Conservation (phyloP, 2,888 invertebrate genomes). For the Phrixothrix hirtus region DNA sequence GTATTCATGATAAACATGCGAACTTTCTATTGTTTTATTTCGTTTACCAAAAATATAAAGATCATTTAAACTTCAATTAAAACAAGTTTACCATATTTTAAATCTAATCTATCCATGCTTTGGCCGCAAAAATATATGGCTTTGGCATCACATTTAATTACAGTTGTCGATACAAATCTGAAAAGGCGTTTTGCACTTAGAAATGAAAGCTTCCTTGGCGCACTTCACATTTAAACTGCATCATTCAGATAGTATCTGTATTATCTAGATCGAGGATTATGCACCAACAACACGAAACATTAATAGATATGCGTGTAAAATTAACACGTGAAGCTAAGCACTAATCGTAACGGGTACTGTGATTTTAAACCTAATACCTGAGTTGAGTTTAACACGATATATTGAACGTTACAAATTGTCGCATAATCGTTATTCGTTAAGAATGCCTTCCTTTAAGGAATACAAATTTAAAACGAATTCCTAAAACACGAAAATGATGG, state of each 20-base stretch:
- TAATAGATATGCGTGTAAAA: slow-evolving; percentile 30
- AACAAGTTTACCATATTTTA: too few species aligned
- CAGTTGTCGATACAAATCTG: slow-evolving; percentile 7
- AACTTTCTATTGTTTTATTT: slow-evolving; percentile 3
- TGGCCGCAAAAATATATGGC: not conserved
- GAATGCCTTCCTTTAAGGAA: too few species aligned
- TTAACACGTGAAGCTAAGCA: slow-evolving; percentile 28
- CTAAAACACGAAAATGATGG: too few species aligned
- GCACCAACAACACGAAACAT: slow-evolving; percentile 26
- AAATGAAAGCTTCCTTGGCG: slow-evolving; percentile 13
- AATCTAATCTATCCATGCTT: not conserved
- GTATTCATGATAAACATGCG: slow-evolving; percentile 11
- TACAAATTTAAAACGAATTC: too few species aligned
- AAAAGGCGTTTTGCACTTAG: not conserved
- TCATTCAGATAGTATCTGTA: slow-evolving; percentile 12
- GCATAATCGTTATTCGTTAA: slow-evolving; percentile 13
- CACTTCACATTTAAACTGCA: slow-evolving; percentile 15
- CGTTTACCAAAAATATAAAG: not conserved
- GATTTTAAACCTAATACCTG: slow-evolving; percentile 18
- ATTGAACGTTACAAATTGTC: slow-evolving; percentile 27
- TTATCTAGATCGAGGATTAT: slow-evolving; percentile 23
- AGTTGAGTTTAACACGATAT: slow-evolving; percentile 27
- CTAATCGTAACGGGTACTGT: slow-evolving; percentile 15
- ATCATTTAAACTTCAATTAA: too few species aligned
- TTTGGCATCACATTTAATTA: slow-evolving; percentile 3